Percentiles rank a stretch among this genome's conserved stretches.
Evolutionary conservation across 1,140 invertebrate species (phyloP).

Genomic region (Bombus polaris): DNA sequence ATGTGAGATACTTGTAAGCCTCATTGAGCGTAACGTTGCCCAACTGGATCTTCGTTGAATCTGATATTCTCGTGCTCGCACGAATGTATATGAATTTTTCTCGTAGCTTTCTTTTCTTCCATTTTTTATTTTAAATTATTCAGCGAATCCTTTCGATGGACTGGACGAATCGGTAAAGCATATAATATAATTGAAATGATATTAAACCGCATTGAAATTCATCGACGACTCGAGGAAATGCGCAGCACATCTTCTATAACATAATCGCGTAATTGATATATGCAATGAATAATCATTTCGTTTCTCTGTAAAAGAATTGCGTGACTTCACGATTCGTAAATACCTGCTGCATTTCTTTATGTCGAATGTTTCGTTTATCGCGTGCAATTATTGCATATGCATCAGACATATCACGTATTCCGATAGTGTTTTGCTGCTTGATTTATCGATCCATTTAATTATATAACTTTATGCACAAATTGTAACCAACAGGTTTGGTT

Average conservation of each 20-base stretch:
- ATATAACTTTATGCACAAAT: background rate
- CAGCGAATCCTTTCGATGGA: background rate
- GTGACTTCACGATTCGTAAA: background rate
- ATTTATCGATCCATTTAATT: background rate
- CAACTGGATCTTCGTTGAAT: background rate
- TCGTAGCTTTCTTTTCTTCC: background rate
- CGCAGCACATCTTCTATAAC: background rate
- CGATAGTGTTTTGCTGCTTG: background rate
- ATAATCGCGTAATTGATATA: conserved; percentile 3
- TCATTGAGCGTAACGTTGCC: background rate
- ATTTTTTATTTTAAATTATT: background rate
- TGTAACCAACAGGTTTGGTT: background rate
- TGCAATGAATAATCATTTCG: conserved; percentile 14
- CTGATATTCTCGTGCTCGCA: background rate
- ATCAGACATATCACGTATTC: background rate
- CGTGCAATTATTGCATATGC: background rate
- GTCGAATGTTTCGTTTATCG: background rate
- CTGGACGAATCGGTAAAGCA: too few species aligned
- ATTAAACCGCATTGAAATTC: background rate
- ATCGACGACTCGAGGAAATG: background rate
- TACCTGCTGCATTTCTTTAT: background rate
- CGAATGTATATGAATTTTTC: background rate
- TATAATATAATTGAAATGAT: background rate
- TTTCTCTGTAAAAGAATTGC: background rate
- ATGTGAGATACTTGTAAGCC: background rate